A percentile compares a stretch with the other conserved stretches of the same genome.
Conservation (phyloP, 2,113 vertebrate species). For the Lycaon pictus region DNA sequence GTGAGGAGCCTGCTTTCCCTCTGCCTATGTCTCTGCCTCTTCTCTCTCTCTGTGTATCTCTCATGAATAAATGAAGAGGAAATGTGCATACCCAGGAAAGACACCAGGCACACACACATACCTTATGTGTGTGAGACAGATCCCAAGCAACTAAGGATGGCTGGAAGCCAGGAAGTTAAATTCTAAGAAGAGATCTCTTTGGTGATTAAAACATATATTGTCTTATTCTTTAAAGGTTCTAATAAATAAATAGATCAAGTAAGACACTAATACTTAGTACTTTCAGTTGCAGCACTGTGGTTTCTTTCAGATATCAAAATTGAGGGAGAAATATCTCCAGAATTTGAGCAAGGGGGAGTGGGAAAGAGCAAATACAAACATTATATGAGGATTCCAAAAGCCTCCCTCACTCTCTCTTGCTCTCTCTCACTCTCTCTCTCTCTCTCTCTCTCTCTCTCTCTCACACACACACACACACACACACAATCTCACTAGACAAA, state of each 20-base stretch:
- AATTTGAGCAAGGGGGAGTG: not conserved
- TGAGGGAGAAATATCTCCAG: not conserved
- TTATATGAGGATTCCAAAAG: not conserved
- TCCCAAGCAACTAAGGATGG: too few relatives aligned
- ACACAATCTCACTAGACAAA: not conserved
- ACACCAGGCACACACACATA: too few relatives aligned
- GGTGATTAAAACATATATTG: not conserved
- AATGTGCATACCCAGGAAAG: too few relatives aligned
- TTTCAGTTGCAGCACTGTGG: not conserved
- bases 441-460: not conserved
- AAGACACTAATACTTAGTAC: not conserved
- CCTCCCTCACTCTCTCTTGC: not conserved
- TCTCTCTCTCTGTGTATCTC: too few relatives aligned
- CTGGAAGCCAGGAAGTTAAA: not conserved
- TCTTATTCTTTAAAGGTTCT: not conserved
- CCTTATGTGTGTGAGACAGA: too few relatives aligned
- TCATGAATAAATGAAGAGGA: too few relatives aligned
- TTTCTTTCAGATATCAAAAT: constrained; percentile 21
- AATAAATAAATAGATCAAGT: not conserved
- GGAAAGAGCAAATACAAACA: not conserved
- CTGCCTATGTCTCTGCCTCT: too few relatives aligned
- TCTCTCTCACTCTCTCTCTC: not conserved
- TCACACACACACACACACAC: too few relatives aligned
- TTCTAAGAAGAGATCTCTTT: not conserved
- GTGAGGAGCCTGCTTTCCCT: too few relatives aligned